These are phyloP conservation scores for Apeltes quadracus DNA, from an alignment of 2,113 vertebrate genomes.

Conservation along the genomic window DNA sequence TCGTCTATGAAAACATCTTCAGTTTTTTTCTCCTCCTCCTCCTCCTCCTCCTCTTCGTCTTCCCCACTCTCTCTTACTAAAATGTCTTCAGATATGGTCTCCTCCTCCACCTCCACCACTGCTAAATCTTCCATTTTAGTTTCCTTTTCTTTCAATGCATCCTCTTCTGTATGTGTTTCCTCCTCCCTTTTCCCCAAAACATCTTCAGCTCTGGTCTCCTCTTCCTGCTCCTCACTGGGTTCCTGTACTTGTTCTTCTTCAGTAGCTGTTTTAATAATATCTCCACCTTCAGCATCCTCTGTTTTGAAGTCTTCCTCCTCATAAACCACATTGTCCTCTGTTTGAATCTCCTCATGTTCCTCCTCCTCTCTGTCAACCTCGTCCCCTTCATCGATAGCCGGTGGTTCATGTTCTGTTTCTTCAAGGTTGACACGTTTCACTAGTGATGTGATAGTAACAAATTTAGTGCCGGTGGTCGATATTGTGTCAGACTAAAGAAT, in stretches of 20 bases:
- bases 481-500: conserved; percentile 24
- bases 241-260: neutral
- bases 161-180: neutral
- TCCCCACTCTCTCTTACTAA: neutral
- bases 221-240: neutral
- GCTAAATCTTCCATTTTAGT: conserved; percentile 4
- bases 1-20: neutral
- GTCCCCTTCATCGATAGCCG: conserved; percentile 18
- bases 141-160: conserved; percentile 9
- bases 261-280: neutral
- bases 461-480: conserved; percentile 44
- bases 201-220: conserved; percentile 11
- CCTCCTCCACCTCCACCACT: neutral
- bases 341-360: conserved; percentile 2
- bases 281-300: conserved; percentile 3
- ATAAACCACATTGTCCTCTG: neutral
- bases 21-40: neutral
- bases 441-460: conserved; percentile 59
- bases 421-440: conserved; percentile 40
- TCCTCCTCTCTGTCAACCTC: neutral
- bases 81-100: neutral
- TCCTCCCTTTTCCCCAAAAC: neutral
- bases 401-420: conserved; percentile 43
- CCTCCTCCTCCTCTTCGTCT: neutral
- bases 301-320: conserved; percentile 14